Evolutionary conservation across 1,140 invertebrate species (phyloP).

Genomic region (Drosophila ironensis): DNA sequence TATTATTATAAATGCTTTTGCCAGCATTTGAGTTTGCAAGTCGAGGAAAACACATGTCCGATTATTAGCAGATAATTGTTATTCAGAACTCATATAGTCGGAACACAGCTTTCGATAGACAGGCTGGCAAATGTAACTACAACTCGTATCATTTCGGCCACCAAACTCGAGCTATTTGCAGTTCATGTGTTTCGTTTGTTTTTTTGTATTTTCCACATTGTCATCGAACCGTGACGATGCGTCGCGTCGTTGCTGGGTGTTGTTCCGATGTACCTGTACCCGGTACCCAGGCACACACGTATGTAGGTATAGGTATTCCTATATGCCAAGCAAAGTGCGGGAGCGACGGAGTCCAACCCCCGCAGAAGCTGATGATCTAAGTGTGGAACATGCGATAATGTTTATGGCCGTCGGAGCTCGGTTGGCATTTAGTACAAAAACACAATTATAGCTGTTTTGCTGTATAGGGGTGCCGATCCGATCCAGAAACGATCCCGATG

Average conservation of each 20-base stretch:
- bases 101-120: background rate
- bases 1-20: no score
- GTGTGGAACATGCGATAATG: slow-evolving; percentile 77
- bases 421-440: slow-evolving; percentile 15
- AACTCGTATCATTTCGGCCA: slow-evolving; percentile 38
- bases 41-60: no score
- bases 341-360: slow-evolving; percentile 46
- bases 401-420: slow-evolving; percentile 51
- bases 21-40: no score
- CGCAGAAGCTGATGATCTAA: slow-evolving; percentile 68
- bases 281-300: background rate
- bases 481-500: slow-evolving; percentile 2
- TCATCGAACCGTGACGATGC: slow-evolving; percentile 74
- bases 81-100: background rate
- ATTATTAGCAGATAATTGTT: no score
- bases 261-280: slow-evolving; percentile 65
- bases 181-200: slow-evolving; percentile 56
- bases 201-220: slow-evolving; percentile 53
- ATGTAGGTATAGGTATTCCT: background rate
- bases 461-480: slow-evolving; percentile 58
- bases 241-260: slow-evolving; percentile 16
- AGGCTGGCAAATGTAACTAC: slow-evolving; percentile 21
- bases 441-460: slow-evolving; percentile 8
- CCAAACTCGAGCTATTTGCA: slow-evolving; percentile 23
- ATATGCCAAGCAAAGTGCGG: background rate